Conservation (phyloP, 2,888 invertebrate species). For the Neocrepidodera transversa region DNA sequence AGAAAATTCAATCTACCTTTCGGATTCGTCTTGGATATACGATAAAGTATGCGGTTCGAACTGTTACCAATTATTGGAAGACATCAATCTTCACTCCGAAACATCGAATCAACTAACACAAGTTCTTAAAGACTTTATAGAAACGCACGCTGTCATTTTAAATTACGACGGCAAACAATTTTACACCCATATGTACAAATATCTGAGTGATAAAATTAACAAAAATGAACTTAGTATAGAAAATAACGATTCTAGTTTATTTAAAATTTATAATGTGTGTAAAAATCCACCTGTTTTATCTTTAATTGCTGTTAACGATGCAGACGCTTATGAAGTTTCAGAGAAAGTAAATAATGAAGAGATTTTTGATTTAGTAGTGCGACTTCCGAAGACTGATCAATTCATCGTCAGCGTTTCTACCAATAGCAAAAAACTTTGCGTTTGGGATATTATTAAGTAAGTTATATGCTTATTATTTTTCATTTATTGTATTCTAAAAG, state of each 20-base stretch:
- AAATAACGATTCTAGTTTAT: conserved; percentile 45
- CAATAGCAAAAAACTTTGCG: conserved; percentile 77
- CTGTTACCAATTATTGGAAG: conserved; percentile 78
- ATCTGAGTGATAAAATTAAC: conserved; percentile 58
- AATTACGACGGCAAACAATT: conserved; percentile 85
- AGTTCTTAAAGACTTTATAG: conserved; percentile 73
- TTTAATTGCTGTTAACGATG: conserved; percentile 65
- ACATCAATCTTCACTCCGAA: conserved; percentile 68
- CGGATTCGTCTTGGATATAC: conserved; percentile 79
- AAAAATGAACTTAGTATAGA: conserved; percentile 50
- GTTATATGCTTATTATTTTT: too few species aligned
- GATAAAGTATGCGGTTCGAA: conserved; percentile 82
- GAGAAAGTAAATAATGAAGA: conserved; percentile 52
- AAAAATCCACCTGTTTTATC: conserved; percentile 68
- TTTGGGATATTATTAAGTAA: conserved; percentile 77
- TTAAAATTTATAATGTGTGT: conserved; percentile 62
- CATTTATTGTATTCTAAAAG: too few species aligned
- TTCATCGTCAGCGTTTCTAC: conserved; percentile 80
- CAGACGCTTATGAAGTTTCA: conserved; percentile 30
- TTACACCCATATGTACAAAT: conserved; percentile 72
- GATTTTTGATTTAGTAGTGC: conserved; percentile 68
- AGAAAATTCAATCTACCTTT: conserved; percentile 73
- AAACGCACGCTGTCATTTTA: conserved; percentile 74
- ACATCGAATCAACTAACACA: conserved; percentile 61
- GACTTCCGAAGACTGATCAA: conserved; percentile 71